A percentile compares a stretch with the other conserved stretches of the same genome.
phyloP scores from a whole-genome alignment of 2,113 vertebrate species.

The Panthera leo region DNA sequence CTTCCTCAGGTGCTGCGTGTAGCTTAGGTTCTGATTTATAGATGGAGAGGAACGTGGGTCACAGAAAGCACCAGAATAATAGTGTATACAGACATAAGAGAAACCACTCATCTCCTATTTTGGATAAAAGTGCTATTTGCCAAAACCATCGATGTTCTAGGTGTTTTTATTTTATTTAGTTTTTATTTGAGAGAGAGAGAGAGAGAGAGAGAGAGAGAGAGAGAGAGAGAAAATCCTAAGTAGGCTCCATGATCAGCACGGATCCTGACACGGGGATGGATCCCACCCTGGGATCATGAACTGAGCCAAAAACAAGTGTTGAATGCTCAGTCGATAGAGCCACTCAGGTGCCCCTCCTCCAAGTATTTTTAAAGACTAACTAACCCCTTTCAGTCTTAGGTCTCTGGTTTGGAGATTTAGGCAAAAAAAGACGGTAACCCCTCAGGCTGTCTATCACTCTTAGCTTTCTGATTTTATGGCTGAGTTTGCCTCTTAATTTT shows the following conservation, averaged over 20 bases:
- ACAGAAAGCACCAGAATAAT: neutral
- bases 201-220: too few relatives aligned
- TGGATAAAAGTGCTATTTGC: conserved; percentile 26
- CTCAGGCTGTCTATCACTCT: neutral
- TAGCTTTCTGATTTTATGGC: conserved; percentile 49
- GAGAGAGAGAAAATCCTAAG: too few relatives aligned
- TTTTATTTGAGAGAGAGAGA: too few relatives aligned
- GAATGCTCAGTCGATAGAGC: too few relatives aligned
- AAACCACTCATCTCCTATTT: neutral
- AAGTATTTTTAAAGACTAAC: conserved; percentile 14
- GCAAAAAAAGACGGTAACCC: conserved; percentile 5
- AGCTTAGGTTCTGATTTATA: conserved; percentile 1
- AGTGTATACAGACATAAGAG: neutral
- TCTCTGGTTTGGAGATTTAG: conserved; percentile 20
- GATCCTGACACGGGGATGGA: too few relatives aligned
- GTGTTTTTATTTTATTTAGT: neutral
- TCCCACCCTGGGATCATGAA: too few relatives aligned
- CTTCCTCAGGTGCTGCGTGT: neutral
- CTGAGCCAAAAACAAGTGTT: too few relatives aligned
- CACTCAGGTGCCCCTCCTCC: too few relatives aligned
- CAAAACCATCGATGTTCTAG: conserved; percentile 41
- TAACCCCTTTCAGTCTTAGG: neutral
- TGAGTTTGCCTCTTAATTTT: conserved; percentile 43
- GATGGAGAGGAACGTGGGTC: neutral
- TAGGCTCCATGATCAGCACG: too few relatives aligned